phyloP scores from a whole-genome alignment of 37 sponge, comb jelly and placozoan species.

The Ephydatia muelleri region DNA sequence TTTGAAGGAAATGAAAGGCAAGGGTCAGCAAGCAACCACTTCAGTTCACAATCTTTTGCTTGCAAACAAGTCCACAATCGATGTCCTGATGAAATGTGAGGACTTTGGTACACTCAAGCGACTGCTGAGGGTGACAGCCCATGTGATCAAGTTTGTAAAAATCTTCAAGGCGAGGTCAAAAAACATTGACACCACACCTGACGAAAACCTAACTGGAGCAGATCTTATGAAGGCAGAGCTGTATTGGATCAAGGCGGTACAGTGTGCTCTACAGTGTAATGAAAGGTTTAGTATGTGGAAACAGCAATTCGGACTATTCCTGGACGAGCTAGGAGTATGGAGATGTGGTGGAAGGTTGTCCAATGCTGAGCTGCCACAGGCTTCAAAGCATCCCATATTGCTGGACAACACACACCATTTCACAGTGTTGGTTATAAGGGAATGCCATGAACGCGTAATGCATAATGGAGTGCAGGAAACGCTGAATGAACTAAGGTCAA shows the following conservation, averaged over 20 bases:
- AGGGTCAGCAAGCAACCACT: no score
- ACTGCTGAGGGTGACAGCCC: constrained; percentile 23
- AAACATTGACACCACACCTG: no score
- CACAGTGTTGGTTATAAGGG: constrained; percentile 12
- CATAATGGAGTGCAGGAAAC: constrained; percentile 24
- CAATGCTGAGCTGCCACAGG: constrained; percentile 7
- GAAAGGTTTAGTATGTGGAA: neutral
- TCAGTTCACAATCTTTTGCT: neutral
- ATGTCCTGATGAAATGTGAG: neutral
- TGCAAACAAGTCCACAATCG: neutral
- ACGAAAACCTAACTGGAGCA: neutral
- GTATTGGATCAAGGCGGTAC: constrained; percentile 16
- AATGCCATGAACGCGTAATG: constrained; percentile 4
- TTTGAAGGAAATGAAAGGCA: constrained; percentile 3
- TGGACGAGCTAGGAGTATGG: constrained; percentile 16
- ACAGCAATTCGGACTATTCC: constrained; percentile 10
- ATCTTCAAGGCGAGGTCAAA: neutral
- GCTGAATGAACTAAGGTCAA: constrained; percentile 19
- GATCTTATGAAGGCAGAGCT: constrained; percentile 1
- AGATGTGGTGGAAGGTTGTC: constrained; percentile 26
- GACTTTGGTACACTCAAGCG: neutral
- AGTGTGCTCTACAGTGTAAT: neutral
- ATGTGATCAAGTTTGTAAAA: constrained; percentile 14
- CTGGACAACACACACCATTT: constrained; percentile 18
- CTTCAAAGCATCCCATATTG: constrained; percentile 17